Evolutionary conservation across 2,797 vertebrate species (phyloP), one percentile per base, ranked within the genome.

Genomic region (Triplophysa bombifrons): DNA sequence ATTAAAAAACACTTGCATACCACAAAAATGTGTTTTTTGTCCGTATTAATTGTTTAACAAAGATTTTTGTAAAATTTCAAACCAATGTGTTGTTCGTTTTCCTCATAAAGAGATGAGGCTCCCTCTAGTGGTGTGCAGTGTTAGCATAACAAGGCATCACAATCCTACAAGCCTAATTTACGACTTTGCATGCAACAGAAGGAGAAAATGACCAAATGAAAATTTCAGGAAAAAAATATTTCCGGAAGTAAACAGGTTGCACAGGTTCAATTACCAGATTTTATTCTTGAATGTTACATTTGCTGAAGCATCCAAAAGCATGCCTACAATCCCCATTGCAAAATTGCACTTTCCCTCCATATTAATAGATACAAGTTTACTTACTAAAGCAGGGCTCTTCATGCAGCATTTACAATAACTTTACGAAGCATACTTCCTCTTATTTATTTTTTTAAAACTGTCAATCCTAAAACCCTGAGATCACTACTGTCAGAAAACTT

Each of bases 101-200:
- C 30, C 34, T 22, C 16, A 56, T 34, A 67, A n/a, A 48, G 48
- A 19, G n/a, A 22, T 51, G 16, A 68, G 17, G 48, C 72, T 41
- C 80, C 80, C 55, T 58, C 76, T 76, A 44, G 72, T 73, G 76
- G 83, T 65, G 9, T 48, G 64, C 5, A 6, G 0, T 12, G 22
- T n/a, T 9, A 68, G 71, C 58, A 56, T 2, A 7, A 70, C 9
- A 30, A 56, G 38, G 71, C 38, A 34, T 20, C 20, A 84, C 71
- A 16, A 84, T 75, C 66, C 80, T 84, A 74, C 61, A 79, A 82
- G 67, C 70, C n/a, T 72, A 69, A 93, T 91, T 91, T 90, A 88
- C 88, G 85, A 81, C 30, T 70, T 74, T 84, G 71, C 80, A 88
- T 81, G 73, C 1, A 48, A 85, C 80, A 27, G 25, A 51, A 84